Conservation (phyloP, 1,140 invertebrate species). For the Bombus confusus region DNA sequence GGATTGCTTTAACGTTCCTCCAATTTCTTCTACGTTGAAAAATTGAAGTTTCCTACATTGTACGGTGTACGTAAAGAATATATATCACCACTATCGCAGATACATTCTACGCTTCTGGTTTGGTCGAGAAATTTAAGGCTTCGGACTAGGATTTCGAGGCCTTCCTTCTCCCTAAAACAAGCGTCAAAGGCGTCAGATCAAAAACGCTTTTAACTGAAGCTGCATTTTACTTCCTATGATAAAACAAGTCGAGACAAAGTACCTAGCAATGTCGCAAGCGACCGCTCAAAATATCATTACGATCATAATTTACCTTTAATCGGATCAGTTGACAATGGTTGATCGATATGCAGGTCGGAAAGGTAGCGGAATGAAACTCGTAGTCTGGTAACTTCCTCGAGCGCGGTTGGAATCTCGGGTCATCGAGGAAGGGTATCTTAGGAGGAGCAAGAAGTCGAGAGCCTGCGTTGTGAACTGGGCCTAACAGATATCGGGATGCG, state of each 20-base stretch:
- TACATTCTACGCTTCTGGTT: too few species aligned
- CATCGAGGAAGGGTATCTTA: slow-evolving; percentile 40
- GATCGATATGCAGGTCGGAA: not conserved
- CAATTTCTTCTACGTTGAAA: too few species aligned
- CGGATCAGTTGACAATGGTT: not conserved
- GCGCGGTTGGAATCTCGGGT: slow-evolving; percentile 16
- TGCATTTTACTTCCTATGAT: not conserved
- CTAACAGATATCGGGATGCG: slow-evolving; percentile 72
- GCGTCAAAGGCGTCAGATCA: too few species aligned
- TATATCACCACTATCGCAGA: too few species aligned
- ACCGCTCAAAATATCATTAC: not conserved
- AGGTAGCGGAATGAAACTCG: not conserved
- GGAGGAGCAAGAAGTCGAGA: slow-evolving; percentile 3
- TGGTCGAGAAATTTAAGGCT: too few species aligned
- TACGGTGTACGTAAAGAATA: too few species aligned
- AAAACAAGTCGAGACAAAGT: not conserved
- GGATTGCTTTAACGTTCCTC: too few species aligned
- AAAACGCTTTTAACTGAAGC: too few species aligned
- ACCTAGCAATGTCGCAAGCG: not conserved
- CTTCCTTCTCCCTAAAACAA: too few species aligned
- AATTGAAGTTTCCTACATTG: too few species aligned
- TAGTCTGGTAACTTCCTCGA: not conserved
- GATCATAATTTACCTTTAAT: not conserved
- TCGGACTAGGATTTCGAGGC: too few species aligned
- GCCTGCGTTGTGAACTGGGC: slow-evolving; percentile 55